phyloP scores from a whole-genome alignment of 2,888 invertebrate genomes.

The Xestia ashworthii region DNA sequence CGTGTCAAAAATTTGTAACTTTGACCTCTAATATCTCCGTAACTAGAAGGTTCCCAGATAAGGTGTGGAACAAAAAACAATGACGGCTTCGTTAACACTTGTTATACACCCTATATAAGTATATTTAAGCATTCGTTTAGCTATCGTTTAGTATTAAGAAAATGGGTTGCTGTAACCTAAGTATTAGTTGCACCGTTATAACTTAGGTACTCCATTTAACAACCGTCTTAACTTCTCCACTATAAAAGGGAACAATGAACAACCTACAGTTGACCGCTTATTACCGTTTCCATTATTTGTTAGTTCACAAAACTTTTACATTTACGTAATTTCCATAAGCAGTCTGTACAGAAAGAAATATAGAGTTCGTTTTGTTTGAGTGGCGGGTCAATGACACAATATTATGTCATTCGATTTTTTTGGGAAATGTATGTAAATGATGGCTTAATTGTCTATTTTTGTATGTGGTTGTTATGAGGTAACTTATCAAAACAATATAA shows the following conservation, averaged over 20 bases:
- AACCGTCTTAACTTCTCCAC: background rate
- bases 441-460: background rate
- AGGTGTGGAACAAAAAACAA: too few relatives aligned
- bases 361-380: slow-evolving; percentile 15
- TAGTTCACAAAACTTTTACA: slow-evolving; percentile 24
- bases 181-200: background rate
- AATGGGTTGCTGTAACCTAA: background rate
- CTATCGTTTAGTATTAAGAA: background rate
- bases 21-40: too few relatives aligned
- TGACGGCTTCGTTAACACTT: too few relatives aligned
- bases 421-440: slow-evolving; percentile 21
- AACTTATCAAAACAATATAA: background rate
- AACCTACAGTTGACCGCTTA: slow-evolving; percentile 7
- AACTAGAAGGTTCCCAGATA: too few relatives aligned
- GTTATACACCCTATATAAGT: too few relatives aligned
- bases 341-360: slow-evolving; percentile 26
- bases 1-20: too few relatives aligned
- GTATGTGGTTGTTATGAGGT: background rate
- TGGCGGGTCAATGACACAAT: slow-evolving; percentile 41
- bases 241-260: slow-evolving; percentile 29
- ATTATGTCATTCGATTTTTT: slow-evolving; percentile 42
- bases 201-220: background rate
- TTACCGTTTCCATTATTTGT: slow-evolving; percentile 35
- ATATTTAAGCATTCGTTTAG: background rate
- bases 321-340: slow-evolving; percentile 44